These are phyloP conservation scores for Armadillidium nasatum DNA, from an alignment of 1,140 invertebrate species.

Conservation along the genomic window DNA sequence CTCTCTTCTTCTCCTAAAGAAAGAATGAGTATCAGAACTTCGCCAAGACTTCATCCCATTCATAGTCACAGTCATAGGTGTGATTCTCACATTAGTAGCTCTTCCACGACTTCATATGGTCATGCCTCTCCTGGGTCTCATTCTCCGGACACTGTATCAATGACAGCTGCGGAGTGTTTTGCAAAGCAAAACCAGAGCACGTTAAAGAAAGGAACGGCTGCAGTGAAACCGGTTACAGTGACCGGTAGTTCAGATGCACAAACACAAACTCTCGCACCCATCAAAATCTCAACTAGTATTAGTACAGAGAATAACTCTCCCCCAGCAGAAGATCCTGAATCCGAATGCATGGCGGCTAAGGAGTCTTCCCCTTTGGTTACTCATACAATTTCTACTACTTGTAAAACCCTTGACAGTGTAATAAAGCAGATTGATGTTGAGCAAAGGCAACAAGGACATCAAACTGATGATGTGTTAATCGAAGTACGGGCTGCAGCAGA, in stretches of 20 bases:
- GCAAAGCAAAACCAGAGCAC: conserved; percentile 76
- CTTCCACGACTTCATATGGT: conserved; percentile 44
- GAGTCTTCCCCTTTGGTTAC: conserved; percentile 11
- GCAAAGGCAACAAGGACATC: neutral
- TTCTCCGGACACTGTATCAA: conserved; percentile 53
- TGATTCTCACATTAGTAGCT: conserved; percentile 51
- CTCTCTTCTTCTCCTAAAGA: conserved; percentile 51
- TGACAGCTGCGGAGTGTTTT: conserved; percentile 67
- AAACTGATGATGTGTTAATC: conserved; percentile 21
- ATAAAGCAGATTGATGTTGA: conserved; percentile 25
- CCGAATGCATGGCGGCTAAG: neutral
- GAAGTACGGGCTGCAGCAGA: conserved; percentile 42
- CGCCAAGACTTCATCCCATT: conserved; percentile 31
- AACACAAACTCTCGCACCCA: conserved; percentile 45
- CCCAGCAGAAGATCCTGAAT: conserved; percentile 18
- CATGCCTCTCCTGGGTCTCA: conserved; percentile 43
- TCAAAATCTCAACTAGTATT: conserved; percentile 36
- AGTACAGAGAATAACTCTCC: conserved; percentile 12
- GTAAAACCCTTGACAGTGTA: conserved; percentile 34
- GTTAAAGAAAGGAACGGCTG: conserved; percentile 59
- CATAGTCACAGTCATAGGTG: conserved; percentile 46
- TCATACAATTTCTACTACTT: conserved; percentile 27
- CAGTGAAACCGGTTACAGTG: conserved; percentile 47
- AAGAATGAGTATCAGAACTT: conserved; percentile 47
- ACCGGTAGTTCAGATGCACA: conserved; percentile 46